Evolutionary conservation across 2,797 vertebrate genomes (phyloP).

Genomic region (Carcharodon carcharias): DNA sequence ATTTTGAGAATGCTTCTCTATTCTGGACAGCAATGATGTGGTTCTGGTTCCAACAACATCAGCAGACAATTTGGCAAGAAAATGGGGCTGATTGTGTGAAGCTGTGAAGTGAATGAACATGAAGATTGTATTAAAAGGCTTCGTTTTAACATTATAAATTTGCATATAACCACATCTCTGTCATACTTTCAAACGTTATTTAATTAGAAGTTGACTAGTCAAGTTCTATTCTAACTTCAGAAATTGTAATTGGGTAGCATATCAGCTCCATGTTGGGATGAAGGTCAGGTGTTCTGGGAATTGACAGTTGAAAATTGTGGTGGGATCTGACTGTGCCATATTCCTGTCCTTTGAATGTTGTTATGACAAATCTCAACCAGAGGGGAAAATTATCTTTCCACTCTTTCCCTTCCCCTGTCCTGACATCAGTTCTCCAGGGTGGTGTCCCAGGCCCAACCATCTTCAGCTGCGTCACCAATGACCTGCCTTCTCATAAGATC

Average conservation of each 20-base stretch:
- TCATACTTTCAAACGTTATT: neutral
- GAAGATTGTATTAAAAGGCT: neutral
- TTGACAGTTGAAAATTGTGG: neutral
- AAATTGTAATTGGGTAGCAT: neutral
- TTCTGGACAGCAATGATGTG: neutral
- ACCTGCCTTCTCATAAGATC: too few species aligned
- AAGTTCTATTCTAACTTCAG: neutral
- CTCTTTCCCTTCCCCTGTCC: neutral
- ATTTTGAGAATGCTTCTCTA: neutral
- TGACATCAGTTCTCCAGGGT: too few species aligned
- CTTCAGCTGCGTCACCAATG: too few species aligned
- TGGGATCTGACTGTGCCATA: neutral
- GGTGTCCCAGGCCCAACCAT: too few species aligned
- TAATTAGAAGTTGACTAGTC: neutral
- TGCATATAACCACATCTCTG: neutral
- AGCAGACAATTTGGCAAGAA: neutral
- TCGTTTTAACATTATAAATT: neutral
- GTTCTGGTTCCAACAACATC: neutral
- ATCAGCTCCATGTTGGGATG: neutral
- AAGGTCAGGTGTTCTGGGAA: neutral
- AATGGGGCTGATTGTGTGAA: neutral
- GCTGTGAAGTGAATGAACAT: neutral
- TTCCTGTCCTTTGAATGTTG: neutral
- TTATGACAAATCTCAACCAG: neutral
- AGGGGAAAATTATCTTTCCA: neutral